Evolutionary conservation across 2,888 invertebrate species (phyloP).

Genomic region (Pachymerium ferrugineum): DNA sequence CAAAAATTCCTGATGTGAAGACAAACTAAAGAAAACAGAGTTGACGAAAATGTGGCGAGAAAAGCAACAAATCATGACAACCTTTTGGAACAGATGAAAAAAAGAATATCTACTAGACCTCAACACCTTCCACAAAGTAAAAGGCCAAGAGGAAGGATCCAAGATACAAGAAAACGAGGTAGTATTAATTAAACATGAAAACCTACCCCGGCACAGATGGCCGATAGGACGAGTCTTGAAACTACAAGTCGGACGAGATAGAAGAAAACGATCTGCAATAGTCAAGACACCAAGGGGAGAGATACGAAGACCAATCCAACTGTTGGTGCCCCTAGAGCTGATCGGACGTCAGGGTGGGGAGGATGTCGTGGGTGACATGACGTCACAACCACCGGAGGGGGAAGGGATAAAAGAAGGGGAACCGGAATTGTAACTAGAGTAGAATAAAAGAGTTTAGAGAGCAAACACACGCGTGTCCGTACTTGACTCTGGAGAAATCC

Average conservation of each 20-base stretch:
- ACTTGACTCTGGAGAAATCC: too few species aligned
- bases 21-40: background rate
- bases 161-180: background rate
- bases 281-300: background rate
- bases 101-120: slow-evolving; percentile 29
- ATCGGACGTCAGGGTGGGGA: background rate
- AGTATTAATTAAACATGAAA: background rate
- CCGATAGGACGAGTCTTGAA: background rate
- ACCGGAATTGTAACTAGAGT: too few species aligned
- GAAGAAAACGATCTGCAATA: background rate
- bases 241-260: background rate
- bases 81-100: background rate
- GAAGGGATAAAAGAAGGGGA: too few species aligned
- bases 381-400: too few species aligned
- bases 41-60: background rate
- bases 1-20: background rate
- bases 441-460: too few species aligned
- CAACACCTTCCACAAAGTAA: background rate
- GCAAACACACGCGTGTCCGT: too few species aligned
- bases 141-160: background rate
- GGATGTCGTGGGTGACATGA: background rate
- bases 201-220: background rate
- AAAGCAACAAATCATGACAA: background rate
- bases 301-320: background rate
- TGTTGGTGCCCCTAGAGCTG: background rate